phyloP scores from a whole-genome alignment of 2,888 invertebrate genomes.

The Caenorhabditis sinica region DNA sequence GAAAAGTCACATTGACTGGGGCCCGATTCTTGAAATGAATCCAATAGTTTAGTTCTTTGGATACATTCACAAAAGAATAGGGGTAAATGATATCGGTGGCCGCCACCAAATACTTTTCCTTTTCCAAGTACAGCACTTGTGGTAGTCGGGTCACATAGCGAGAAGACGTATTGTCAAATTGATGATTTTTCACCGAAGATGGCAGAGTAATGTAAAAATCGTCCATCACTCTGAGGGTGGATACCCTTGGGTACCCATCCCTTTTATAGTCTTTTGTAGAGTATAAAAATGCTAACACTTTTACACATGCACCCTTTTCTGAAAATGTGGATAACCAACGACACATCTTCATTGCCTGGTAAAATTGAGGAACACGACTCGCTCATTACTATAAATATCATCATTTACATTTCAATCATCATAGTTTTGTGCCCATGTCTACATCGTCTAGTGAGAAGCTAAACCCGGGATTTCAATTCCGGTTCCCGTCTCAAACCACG shows the following conservation, averaged over 20 bases:
- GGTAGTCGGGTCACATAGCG: slow-evolving; percentile 14
- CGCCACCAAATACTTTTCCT: neutral
- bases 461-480: slow-evolving; percentile 4
- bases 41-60: neutral
- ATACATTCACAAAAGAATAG: slow-evolving; percentile 3
- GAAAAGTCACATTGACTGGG: neutral
- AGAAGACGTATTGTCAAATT: slow-evolving; percentile 29
- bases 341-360: neutral
- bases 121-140: slow-evolving; percentile 9
- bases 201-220: slow-evolving; percentile 29
- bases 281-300: neutral
- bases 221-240: neutral
- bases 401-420: neutral
- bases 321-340: neutral
- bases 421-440: slow-evolving; percentile 13
- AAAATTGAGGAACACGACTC: neutral
- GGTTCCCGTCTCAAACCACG: slow-evolving; percentile 31
- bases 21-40: neutral
- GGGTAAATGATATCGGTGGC: slow-evolving; percentile 24
- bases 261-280: slow-evolving; percentile 87
- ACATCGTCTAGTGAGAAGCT: neutral
- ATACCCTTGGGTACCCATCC: no score
- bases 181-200: neutral
- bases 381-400: slow-evolving; percentile 4
- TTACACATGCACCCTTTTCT: neutral